Conservation (phyloP, 2,888 invertebrate species). For the Phymatocera aterrima region DNA sequence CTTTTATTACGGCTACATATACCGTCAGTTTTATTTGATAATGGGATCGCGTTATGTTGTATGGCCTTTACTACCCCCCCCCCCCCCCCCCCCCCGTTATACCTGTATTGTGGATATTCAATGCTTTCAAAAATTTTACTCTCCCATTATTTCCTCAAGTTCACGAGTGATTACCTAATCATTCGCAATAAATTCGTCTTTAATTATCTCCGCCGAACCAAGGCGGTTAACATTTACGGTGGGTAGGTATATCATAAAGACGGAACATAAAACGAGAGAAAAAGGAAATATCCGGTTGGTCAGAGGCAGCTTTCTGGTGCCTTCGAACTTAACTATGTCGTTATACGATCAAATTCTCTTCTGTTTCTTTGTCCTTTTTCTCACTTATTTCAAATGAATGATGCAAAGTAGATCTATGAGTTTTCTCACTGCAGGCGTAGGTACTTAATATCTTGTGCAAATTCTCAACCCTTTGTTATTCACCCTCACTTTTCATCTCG, state of each 20-base stretch:
- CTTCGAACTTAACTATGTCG: not conserved
- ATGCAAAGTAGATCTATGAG: not conserved
- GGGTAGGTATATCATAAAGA: too few relatives aligned
- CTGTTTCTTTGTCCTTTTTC: not conserved
- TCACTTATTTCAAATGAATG: not conserved
- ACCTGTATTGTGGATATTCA: not conserved
- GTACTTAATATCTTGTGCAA: slow-evolving; percentile 12
- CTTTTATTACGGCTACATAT: slow-evolving; percentile 33
- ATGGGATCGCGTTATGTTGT: slow-evolving; percentile 17
- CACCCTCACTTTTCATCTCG: slow-evolving; percentile 3
- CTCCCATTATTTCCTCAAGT: not conserved
- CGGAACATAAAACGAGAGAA: not conserved
- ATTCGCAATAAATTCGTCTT: slow-evolving; percentile 15
- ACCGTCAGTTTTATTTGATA: slow-evolving; percentile 17
- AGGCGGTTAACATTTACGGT: not conserved
- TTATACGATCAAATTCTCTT: not conserved
- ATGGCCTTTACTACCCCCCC: not conserved
- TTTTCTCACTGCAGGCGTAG: slow-evolving; percentile 14
- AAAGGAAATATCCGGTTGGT: not conserved
- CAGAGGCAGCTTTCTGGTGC: not conserved
- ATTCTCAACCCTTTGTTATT: slow-evolving; percentile 25
- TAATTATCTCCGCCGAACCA: slow-evolving; percentile 6
- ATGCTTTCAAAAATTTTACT: slow-evolving; percentile 24
- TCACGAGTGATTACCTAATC: slow-evolving; percentile 5
- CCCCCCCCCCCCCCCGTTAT: not conserved